A percentile compares a stretch with the other conserved stretches of the same genome.
phyloP scores from a whole-genome alignment of 2,113 vertebrate genomes.

The Charadrius vociferus region DNA sequence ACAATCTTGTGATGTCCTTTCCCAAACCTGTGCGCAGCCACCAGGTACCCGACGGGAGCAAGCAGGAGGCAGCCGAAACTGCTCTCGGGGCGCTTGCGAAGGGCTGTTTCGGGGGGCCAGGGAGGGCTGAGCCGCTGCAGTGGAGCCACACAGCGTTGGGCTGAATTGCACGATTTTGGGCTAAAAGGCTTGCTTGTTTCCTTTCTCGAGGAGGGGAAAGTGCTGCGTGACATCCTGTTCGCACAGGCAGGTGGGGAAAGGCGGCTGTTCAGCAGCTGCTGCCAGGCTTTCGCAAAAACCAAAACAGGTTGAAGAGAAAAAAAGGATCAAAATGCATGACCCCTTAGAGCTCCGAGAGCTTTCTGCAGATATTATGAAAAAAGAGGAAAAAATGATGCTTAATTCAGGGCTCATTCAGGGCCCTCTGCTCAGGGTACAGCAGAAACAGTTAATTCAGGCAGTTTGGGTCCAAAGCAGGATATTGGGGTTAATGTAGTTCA shows the following conservation, averaged over 20 bases:
- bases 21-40: neutral
- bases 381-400: neutral
- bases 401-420: neutral
- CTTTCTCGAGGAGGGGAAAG: neutral
- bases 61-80: neutral
- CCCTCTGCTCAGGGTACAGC: neutral
- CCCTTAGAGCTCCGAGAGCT: neutral
- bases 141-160: neutral
- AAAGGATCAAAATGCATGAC: accelerated
- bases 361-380: neutral
- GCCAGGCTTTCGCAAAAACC: neutral
- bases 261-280: neutral
- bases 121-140: neutral
- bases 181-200: neutral
- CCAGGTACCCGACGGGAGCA: accelerated
- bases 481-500: neutral
- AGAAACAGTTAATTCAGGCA: neutral
- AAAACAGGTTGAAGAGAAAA: neutral
- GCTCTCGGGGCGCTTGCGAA: accelerated
- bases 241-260: neutral
- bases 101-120: neutral
- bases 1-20: neutral
- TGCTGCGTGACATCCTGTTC: neutral
- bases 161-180: accelerated
- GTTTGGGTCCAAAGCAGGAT: neutral